Conservation (phyloP, 2,888 invertebrate species). For the Rhyacophila evoluta region DNA sequence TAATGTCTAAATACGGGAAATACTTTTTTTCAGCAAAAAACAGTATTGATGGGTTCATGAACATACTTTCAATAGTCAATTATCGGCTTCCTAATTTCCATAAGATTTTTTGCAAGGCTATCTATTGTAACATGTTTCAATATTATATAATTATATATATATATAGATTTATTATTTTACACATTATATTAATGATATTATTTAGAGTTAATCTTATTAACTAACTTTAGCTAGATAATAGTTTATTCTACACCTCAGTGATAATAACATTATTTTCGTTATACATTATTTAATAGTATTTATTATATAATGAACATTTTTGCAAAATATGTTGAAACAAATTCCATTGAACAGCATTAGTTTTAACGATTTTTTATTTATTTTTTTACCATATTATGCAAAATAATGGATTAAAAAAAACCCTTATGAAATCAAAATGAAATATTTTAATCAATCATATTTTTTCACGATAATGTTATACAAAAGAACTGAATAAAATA, state of each 20-base stretch:
- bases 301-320: not conserved
- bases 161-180: not conserved
- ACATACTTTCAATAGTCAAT: not conserved
- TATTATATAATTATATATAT: no score
- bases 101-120: constrained; percentile 24
- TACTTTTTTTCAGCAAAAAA: not conserved
- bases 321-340: not conserved
- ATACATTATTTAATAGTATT: not conserved
- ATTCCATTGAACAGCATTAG: not conserved
- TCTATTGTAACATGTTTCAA: constrained; percentile 21
- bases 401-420: no score
- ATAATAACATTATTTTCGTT: not conserved
- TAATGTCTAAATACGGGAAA: not conserved
- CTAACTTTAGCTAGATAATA: not conserved
- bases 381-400: no score
- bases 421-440: no score
- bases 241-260: not conserved
- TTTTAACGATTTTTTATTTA: no score
- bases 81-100: not conserved
- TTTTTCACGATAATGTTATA: no score
- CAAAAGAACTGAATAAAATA: no score
- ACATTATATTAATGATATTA: constrained; percentile 23
- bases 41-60: no score
- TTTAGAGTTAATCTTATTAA: constrained; percentile 4
- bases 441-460: no score